phyloP scores from a whole-genome alignment of 2,797 vertebrate species.

The Choloepus didactylus region DNA sequence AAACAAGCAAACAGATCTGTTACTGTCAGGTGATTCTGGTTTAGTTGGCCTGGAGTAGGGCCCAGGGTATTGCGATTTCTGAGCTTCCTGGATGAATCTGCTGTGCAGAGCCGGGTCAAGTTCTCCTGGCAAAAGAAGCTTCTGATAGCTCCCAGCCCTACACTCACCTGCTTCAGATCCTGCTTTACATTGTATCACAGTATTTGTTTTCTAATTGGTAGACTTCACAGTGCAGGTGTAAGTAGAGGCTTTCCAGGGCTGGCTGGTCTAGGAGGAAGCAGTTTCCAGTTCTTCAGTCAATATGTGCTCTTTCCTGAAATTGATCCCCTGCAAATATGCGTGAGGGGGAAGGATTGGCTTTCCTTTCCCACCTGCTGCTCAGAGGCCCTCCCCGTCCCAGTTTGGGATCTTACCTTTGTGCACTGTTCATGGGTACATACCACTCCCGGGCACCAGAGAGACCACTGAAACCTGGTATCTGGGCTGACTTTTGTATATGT shows the following conservation, averaged over 20 bases:
- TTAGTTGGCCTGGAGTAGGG: background rate
- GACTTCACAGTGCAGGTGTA: background rate
- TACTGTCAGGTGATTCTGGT: background rate
- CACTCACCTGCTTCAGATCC: background rate
- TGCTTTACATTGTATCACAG: background rate
- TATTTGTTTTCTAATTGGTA: background rate
- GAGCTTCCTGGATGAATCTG: background rate
- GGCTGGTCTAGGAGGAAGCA: background rate
- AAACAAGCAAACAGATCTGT: background rate
- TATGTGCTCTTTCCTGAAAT: background rate
- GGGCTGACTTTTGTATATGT: background rate
- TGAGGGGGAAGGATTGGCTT: background rate
- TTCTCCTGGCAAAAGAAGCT: background rate
- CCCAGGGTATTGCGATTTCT: background rate
- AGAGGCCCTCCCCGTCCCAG: background rate
- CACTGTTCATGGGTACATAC: background rate
- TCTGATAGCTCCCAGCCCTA: background rate
- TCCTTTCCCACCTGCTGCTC: background rate
- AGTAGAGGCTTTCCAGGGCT: background rate
- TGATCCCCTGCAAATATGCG: background rate
- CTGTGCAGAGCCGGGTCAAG: background rate
- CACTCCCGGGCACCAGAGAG: background rate
- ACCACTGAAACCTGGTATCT: slow-evolving; percentile 28
- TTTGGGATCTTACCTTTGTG: background rate
- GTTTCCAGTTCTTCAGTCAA: background rate